These are phyloP conservation scores for Sclerurus mexicanus DNA, from an alignment of 2,113 vertebrate species.

Conservation along the genomic window DNA sequence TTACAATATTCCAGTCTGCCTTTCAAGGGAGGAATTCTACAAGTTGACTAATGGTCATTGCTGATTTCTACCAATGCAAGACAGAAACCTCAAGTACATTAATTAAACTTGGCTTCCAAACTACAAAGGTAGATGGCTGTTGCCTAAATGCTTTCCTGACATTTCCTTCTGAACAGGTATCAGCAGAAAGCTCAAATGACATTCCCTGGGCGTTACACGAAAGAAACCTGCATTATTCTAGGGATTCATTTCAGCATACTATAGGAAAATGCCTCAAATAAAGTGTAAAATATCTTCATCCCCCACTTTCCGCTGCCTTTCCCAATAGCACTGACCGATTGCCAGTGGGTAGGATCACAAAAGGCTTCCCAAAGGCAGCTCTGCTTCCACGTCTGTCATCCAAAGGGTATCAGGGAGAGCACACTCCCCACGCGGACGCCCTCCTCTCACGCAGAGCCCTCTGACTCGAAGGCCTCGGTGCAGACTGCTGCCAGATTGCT, in stretches of 20 bases:
- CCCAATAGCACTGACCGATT: neutral
- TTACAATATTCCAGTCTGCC: neutral
- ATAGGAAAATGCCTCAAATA: neutral
- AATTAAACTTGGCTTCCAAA: neutral
- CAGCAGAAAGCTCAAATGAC: neutral
- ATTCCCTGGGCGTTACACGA: neutral
- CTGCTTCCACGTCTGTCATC: neutral
- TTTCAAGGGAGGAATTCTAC: neutral
- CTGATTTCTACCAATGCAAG: neutral
- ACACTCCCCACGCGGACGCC: neutral
- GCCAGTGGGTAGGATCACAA: neutral
- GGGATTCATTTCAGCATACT: neutral
- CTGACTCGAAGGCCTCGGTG: neutral
- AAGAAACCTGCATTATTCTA: neutral
- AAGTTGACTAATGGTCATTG: neutral
- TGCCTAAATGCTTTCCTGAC: neutral
- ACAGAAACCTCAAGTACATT: neutral
- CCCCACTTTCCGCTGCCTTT: neutral
- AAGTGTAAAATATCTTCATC: neutral
- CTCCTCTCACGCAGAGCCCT: neutral
- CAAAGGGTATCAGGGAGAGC: neutral
- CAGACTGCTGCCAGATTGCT: conserved; percentile 15
- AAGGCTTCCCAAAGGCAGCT: neutral
- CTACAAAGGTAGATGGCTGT: neutral
- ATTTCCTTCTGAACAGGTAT: neutral